Evolutionary conservation across 2,888 invertebrate genomes (phyloP), one percentile per base, ranked within the genome.

Genomic region (Yponomeuta plumbellus): DNA sequence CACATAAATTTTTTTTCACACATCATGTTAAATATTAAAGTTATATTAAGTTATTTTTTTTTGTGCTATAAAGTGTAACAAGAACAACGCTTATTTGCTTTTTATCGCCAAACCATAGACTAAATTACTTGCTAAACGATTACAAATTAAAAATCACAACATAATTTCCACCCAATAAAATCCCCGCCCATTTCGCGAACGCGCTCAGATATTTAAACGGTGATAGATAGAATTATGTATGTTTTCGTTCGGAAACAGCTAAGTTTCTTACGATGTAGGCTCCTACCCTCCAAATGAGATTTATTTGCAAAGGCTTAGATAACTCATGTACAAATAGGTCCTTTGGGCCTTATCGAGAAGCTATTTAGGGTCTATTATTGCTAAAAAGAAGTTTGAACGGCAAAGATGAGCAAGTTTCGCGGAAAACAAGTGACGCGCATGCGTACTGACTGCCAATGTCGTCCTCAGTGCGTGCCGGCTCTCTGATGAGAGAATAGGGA

Each of bases 351-450:
- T 63, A 61, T 23, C 61, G 8, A 8, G 22, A 22, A 13, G 22
- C 20, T 4, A 20, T 20, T 63, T n/a, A 62, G 63, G 63, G n/a
- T 44, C 3, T 13, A 40, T 63, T 63, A 44, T 22, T 21, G 40
- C 8, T 44, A 21, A 13, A 11, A n/a, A 11, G 44, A 44, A 44
- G 44, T 63, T 22, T 13, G 22, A 26, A 23, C 11, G 23, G 26
- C 34, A 44, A 44, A 65, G 23, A 65, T 65, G 57, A 65, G 56
- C 57, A 65, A 65, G 56, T 57, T 44, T 82, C 78, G 72, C 73
- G 79, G 85, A 83, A 86, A 88, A 88, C 86, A 88, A 69, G 73
- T 61, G 65, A 44, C 66, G 75, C 87, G 88, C 88, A 85, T 84
- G 88, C 85, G 88, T 74, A 67, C 62, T 52, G 65, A 68, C 77